A percentile compares a stretch with the other conserved stretches of the same genome.
Conservation (phyloP, 2,888 invertebrate genomes). For the Drosophila pegasa region DNA sequence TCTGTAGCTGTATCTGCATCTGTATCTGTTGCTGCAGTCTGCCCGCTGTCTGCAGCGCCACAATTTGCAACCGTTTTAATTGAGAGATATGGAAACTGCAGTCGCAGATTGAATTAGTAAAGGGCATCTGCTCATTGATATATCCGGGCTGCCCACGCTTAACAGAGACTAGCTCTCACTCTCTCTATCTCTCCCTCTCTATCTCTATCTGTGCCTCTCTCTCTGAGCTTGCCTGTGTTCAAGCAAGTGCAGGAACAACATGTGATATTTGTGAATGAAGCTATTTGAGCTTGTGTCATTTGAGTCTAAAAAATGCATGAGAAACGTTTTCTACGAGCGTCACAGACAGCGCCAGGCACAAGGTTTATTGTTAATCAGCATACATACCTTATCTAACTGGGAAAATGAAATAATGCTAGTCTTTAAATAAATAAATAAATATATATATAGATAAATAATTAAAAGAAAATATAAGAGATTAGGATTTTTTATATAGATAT, state of each 20-base stretch:
- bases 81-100: slow-evolving; percentile 67
- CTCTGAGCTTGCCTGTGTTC: not conserved
- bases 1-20: not conserved
- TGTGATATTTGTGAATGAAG: slow-evolving; percentile 6
- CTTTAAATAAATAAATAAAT: too few relatives aligned
- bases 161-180: not conserved
- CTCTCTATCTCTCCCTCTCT: not conserved
- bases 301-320: not conserved
- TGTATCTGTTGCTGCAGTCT: slow-evolving; percentile 30
- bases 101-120: slow-evolving; percentile 68
- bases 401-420: too few relatives aligned
- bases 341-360: not conserved
- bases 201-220: not conserved
- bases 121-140: slow-evolving; percentile 69
- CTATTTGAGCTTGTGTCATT: not conserved
- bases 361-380: not conserved
- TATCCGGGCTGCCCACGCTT: slow-evolving; percentile 66
- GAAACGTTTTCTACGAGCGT: not conserved
- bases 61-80: slow-evolving; percentile 63
- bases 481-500: too few relatives aligned
- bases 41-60: slow-evolving; percentile 18
- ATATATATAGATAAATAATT: too few relatives aligned
- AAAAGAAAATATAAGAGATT: too few relatives aligned
- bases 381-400: not conserved
- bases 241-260: slow-evolving; percentile 40